Base-by-base conservation (phyloP, 2,888 invertebrate genomes). In the Drosophila borealis region DNA sequence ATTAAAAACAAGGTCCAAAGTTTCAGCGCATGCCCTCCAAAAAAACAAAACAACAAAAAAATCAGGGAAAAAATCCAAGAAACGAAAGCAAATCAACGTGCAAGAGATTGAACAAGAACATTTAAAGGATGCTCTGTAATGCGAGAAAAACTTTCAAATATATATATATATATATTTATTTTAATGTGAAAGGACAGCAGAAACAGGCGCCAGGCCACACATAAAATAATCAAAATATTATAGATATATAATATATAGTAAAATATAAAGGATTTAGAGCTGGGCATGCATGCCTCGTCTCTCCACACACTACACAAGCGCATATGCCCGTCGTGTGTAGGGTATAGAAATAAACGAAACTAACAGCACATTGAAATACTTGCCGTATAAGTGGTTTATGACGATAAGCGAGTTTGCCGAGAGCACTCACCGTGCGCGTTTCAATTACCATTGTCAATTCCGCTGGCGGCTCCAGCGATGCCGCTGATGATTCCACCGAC, bases 361-460 rank as follows among this genome's bases (percentile, higher is more conserved):
- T 72, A 72, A 65, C 75, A 72, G 78, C 61, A 72, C 66, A 67
- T 63, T 70, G 70, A 70, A 65, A 75, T 83, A 75, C 84, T 68
- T 72, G 54, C 60, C 48, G 62, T 59, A 54, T 88, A 88, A 83
- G 85, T 83, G 83, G 79, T 87, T 84, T 84, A 88, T 88, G 72
- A 68, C 86, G 83, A 83, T 88, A 88, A 83, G 82, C 75, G 78
- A 71, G 76, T 69, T 60, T 45, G 69, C 70, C 66, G 51, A 75
- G 71, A 78, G 71, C 76, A 84, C 78, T 81, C 74, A 68, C 72
- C 69, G 75, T 73, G 49, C 70, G 78, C 74, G 67, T 81, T 81
- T 81, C 78, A 84, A 81, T 81, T 84, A 72, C 80, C 81, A 75
- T 81, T 81, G 81, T 84, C 79, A 84, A 78, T 81, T 75, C 64